Base-by-base conservation (phyloP, 2,888 invertebrate species). In the Chelonus formosanus region DNA sequence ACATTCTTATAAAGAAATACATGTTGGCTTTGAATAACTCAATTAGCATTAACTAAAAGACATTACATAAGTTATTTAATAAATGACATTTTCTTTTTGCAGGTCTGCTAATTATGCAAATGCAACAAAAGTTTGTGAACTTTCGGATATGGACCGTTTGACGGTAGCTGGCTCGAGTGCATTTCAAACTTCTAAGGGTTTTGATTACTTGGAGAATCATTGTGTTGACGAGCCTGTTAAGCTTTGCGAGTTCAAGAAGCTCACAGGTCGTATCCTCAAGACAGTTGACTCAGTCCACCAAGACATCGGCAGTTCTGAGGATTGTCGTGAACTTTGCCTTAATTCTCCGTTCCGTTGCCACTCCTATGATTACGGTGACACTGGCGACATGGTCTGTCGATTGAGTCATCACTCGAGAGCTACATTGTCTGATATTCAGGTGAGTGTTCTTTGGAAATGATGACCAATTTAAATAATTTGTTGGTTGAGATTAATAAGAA, bases 141-240 rank as follows among this genome's bases (percentile, higher is more conserved):
- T 95, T 77, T 95, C 94, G 70, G 94, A 92, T 85, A 95, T 96
- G 95, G 95, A 95, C 86, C 90, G 95, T 75, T 90, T 95, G 85
- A 95, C 95, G 63, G 88, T 95, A 78, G 94, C 92, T 68, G 94
- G 95, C 74, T 91, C 92, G 64, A 91, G 88, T 77, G 89, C 91
- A 74, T 93, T 95, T 85, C 90, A 91, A 81, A 74, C 84, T 3
- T 84, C 86, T 3, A 85, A 86, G 67, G 87, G 86, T 34, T 84
- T 89, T 78, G 95, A 96, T 81, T 96, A 95, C 85, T 88, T 96
- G 86, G 95, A 96, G 85, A 96, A 95, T 85, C 94, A 95, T 84
- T 96, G 95, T 84, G 94, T 95, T 44, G 95, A 95, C 78, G 96
- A 96, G 80, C 95, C 96, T n/a, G 94, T 94, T 57, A 95, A 95